Evolutionary conservation across 2,113 vertebrate species (phyloP).

Genomic region (Struthidea cinerea): DNA sequence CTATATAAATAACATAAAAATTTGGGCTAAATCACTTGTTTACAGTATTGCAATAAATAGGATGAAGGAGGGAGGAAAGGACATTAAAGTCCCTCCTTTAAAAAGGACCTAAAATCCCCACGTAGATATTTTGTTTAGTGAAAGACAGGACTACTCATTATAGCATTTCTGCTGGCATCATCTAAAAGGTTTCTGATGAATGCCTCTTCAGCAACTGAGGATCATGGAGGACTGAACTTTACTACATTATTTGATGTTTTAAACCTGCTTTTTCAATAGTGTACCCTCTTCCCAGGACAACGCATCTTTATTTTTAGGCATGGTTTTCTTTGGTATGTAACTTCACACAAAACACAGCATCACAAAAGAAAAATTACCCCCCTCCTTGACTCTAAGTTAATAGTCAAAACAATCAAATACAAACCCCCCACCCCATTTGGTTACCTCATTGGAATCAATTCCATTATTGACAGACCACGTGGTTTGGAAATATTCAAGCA

Average conservation of each 20-base stretch:
- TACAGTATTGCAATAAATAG: not conserved
- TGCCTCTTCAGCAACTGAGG: not conserved
- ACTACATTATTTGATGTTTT: not conserved
- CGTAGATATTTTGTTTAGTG: not conserved
- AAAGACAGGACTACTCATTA: not conserved
- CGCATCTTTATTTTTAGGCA: not conserved
- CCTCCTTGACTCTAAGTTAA: not conserved
- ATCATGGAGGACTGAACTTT: not conserved
- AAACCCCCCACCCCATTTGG: not conserved
- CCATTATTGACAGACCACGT: constrained; percentile 99
- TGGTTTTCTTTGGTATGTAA: not conserved
- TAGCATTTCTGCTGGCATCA: not conserved
- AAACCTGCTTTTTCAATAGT: not conserved
- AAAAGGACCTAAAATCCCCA: not conserved
- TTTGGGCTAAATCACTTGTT: not conserved
- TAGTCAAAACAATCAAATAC: not conserved
- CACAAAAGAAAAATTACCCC: not conserved
- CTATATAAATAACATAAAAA: not conserved
- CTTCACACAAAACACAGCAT: not conserved
- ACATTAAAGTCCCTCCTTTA: not conserved
- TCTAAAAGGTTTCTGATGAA: not conserved
- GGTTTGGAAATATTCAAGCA: constrained; percentile 98
- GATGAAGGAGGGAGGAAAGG: not conserved
- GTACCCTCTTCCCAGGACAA: not conserved
- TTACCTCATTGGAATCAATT: constrained; percentile 97